Percentiles rank a stretch among this genome's conserved stretches.
Evolutionary conservation across 2,113 vertebrate species (phyloP).

Genomic region (Diadophis punctatus): DNA sequence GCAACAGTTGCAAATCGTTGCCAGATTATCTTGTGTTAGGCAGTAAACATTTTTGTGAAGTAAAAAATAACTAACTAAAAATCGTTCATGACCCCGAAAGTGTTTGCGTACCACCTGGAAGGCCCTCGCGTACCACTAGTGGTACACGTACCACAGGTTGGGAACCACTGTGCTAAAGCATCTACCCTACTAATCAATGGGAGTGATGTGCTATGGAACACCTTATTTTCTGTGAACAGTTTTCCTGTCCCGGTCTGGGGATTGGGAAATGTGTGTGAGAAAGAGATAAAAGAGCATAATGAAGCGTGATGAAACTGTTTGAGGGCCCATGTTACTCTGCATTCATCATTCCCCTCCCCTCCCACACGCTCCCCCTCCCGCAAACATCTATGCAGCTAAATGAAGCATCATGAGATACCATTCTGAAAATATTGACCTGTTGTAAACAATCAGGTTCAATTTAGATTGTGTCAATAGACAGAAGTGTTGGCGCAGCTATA

Average conservation of each 20-base stretch:
- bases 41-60: no score
- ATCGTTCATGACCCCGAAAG: no score
- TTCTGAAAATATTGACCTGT: not conserved
- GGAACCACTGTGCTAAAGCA: not conserved
- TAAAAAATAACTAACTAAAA: no score
- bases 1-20: no score
- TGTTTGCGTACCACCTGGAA: no score
- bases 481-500: not conserved
- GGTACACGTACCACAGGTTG: no score
- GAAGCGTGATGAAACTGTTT: not conserved
- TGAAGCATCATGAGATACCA: not conserved
- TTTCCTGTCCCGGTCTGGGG: not conserved
- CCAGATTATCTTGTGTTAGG: no score
- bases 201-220: not conserved
- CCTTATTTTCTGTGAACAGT: not conserved
- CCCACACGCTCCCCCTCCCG: not conserved
- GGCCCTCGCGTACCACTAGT: no score
- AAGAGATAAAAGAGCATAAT: not conserved
- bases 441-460: not conserved
- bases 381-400: not conserved
- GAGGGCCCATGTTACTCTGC: not conserved
- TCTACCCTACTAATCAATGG: not conserved
- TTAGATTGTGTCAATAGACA: not conserved
- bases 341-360: not conserved
- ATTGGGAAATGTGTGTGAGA: not conserved